Evolutionary conservation across 1,140 invertebrate species (phyloP).

Genomic region (Idris sp.): DNA sequence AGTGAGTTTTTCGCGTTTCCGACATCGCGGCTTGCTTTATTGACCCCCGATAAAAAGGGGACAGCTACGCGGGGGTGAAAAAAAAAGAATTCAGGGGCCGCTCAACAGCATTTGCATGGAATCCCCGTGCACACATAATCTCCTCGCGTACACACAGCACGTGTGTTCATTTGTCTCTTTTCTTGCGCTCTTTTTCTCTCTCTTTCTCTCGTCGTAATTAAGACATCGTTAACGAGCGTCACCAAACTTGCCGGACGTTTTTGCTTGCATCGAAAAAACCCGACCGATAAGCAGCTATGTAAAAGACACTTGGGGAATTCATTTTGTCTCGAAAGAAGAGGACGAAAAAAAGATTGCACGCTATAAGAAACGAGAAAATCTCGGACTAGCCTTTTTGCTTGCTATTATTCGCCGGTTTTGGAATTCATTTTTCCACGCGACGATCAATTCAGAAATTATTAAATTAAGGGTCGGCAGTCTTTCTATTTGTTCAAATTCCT

Average conservation of each 20-base stretch:
- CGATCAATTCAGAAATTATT: conserved; percentile 28
- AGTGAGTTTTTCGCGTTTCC: conserved; percentile 56
- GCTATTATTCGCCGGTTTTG: conserved; percentile 27
- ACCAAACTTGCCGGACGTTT: conserved; percentile 54
- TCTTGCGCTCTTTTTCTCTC: too few species aligned
- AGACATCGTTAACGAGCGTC: conserved; percentile 63
- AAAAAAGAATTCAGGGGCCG: conserved; percentile 24
- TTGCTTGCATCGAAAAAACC: conserved; percentile 47
- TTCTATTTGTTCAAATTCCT: too few species aligned
- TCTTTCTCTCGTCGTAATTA: conserved; percentile 52
- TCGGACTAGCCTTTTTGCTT: conserved; percentile 3
- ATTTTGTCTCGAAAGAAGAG: conserved; percentile 26
- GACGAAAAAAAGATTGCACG: conserved; percentile 16
- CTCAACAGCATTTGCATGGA: conserved; percentile 55
- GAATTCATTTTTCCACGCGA: conserved; percentile 32
- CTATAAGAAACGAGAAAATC: conserved; percentile 26
- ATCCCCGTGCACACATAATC: conserved; percentile 14
- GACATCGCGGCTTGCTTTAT: conserved; percentile 56
- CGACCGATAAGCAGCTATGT: conserved; percentile 51
- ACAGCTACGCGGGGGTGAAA: conserved; percentile 27
- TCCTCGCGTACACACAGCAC: conserved; percentile 19
- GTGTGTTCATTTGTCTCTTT: too few species aligned
- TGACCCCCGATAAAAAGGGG: conserved; percentile 57
- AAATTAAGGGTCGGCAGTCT: conserved; percentile 18
- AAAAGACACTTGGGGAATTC: conserved; percentile 44